Base-by-base conservation (phyloP, 2,113 vertebrate species). In the Gorilla gorilla region DNA sequence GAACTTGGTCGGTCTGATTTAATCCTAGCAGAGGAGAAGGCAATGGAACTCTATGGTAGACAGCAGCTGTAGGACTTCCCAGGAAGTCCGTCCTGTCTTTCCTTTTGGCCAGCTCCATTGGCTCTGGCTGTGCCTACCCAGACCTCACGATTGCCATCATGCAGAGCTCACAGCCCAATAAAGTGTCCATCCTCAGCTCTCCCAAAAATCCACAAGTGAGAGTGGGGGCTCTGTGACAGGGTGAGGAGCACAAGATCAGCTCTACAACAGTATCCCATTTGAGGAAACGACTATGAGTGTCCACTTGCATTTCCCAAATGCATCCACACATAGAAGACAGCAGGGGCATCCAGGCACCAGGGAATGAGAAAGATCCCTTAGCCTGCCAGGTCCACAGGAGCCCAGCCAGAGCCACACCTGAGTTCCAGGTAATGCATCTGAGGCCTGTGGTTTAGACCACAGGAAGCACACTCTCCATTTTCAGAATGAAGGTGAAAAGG, bases 101-200 rank as follows among this genome's bases (percentile, higher is more conserved):
- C 13, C 64, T 35, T 30, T 1, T 16, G 64, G 2, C 13, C 13
- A 0, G 14, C 6, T 35, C 13, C 32, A 35, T 0, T 1, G 32
- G 6, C 64, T 66, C 2, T 35, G 32, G 14, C 64, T 66, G 64
- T 66, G 64, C 12, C 13, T 16, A 66, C 30, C 6, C 64, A 66
- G 64, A 66, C 6, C 30, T 7, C 12, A 66, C 30, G 17, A 30
- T 14, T 35, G 32, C 64, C 32, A 13, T 66, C 30, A 66, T 0
- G 6, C 30, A 16, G 27, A 66, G 32, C 32, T 14, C 30, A 2
- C 13, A 35, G 30, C 30, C 16, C 12, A 66, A 32, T 1, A 16
- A 35, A 66, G 64, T 6, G 25, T 61, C 8, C 27, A 3, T 17
- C 30, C 30, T 66, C 64, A 66, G 64, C 64, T 66, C 32, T 66